Evolutionary conservation across 1,140 invertebrate genomes (phyloP).

Genomic region (Papilio polyxenes): DNA sequence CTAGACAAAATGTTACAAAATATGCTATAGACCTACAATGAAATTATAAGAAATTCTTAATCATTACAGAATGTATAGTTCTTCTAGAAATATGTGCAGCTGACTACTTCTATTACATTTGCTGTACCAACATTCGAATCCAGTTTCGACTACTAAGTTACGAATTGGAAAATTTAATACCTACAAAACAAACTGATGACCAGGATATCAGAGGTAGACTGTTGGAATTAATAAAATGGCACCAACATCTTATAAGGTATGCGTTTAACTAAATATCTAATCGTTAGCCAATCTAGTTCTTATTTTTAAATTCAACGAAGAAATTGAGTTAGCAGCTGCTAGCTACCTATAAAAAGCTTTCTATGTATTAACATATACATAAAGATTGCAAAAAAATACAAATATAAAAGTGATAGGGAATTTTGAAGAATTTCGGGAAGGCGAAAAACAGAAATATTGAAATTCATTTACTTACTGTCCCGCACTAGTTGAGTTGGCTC

Average conservation of each 20-base stretch:
- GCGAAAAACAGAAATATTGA: neutral
- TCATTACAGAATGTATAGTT: conserved; percentile 39
- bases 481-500: neutral
- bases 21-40: neutral
- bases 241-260: conserved; percentile 43
- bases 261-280: neutral
- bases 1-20: neutral
- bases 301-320: no score
- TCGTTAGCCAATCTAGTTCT: no score
- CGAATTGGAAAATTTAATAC: conserved; percentile 42
- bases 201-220: conserved; percentile 32
- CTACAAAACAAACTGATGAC: conserved; percentile 26
- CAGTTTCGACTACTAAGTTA: conserved; percentile 41
- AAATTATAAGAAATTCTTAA: neutral
- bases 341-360: no score
- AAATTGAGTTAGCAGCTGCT: no score
- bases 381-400: no score
- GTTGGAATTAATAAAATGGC: conserved; percentile 41
- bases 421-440: neutral
- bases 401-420: neutral
- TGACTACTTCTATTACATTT: conserved; percentile 45
- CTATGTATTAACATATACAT: no score
- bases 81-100: conserved; percentile 37
- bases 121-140: conserved; percentile 41
- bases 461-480: neutral